A percentile compares a stretch with the other conserved stretches of the same genome.
Evolutionary conservation across 64 coral and sea anemone genomes (phyloP).

Genomic region (Hydrozoanthus tunicans): DNA sequence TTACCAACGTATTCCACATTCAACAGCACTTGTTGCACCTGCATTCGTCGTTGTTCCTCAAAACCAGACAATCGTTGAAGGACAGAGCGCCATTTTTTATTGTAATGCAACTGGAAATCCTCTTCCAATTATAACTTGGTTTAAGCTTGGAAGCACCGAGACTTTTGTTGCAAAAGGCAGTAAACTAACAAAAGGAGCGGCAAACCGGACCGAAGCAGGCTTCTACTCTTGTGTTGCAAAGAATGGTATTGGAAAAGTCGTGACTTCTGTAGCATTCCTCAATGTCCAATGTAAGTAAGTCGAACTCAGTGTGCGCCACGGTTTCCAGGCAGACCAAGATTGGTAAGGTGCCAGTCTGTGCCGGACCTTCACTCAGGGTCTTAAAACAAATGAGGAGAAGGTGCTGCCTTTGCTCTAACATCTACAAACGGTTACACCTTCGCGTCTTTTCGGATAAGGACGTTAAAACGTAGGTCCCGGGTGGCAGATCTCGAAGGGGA

Average conservation of each 20-base stretch:
- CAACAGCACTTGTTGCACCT: conserved; percentile 1
- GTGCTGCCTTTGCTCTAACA: too few relatives aligned
- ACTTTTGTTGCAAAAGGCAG: background rate
- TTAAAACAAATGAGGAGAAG: too few relatives aligned
- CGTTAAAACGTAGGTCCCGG: too few relatives aligned
- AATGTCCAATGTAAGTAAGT: conserved; percentile 57
- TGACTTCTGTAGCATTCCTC: background rate
- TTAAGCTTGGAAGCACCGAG: background rate
- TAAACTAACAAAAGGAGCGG: background rate
- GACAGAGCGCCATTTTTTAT: background rate
- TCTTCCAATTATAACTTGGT: conserved; percentile 58
- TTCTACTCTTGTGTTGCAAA: conserved; percentile 50
- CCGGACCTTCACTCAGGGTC: too few relatives aligned
- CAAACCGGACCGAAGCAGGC: conserved; percentile 38
- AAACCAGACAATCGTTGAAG: conserved; percentile 26
- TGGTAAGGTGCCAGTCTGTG: too few relatives aligned
- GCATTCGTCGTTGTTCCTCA: background rate
- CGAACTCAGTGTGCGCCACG: background rate
- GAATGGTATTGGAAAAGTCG: conserved; percentile 36
- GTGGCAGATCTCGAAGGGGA: too few relatives aligned
- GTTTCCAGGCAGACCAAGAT: background rate
- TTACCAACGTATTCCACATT: background rate
- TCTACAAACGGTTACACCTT: too few relatives aligned
- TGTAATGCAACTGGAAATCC: conserved; percentile 75
- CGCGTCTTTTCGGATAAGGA: too few relatives aligned